These are phyloP conservation scores for Ericerus pela DNA, from an alignment of 1,140 invertebrate genomes.

Conservation along the genomic window DNA sequence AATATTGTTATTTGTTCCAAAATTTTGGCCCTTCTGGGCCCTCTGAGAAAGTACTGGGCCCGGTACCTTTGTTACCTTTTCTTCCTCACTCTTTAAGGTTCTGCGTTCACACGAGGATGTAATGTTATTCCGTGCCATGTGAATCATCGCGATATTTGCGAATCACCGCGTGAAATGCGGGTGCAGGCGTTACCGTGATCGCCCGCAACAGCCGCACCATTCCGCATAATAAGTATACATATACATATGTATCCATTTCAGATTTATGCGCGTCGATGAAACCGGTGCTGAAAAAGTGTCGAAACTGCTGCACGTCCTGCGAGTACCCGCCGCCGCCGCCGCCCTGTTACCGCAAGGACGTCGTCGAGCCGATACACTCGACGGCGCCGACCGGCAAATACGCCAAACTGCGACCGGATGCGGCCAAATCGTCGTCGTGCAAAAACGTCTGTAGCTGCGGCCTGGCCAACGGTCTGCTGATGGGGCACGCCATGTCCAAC, in stretches of 20 bases:
- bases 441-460: too few relatives aligned
- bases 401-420: too few relatives aligned
- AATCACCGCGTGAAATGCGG: background rate
- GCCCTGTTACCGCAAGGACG: background rate
- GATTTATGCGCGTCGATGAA: background rate
- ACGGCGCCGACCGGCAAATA: background rate
- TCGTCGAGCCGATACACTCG: background rate
- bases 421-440: too few relatives aligned
- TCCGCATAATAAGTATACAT: too few relatives aligned
- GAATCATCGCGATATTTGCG: background rate
- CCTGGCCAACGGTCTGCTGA: background rate
- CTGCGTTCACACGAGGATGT: too few relatives aligned
- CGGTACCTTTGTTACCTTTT: too few relatives aligned
- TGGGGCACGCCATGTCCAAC: background rate
- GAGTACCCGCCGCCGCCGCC: background rate
- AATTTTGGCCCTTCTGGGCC: too few relatives aligned
- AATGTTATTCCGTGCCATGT: too few relatives aligned
- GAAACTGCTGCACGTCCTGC: conserved; percentile 6
- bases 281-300: conserved; percentile 13
- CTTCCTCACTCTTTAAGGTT: too few relatives aligned
- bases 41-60: too few relatives aligned
- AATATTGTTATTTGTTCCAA: too few relatives aligned
- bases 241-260: background rate
- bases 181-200: background rate
- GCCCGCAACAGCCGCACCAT: background rate